Percentiles rank a stretch among this genome's conserved stretches.
These are phyloP conservation scores for Nematolebias whitei DNA, from an alignment of 2,113 vertebrate species.

Conservation along the genomic window DNA sequence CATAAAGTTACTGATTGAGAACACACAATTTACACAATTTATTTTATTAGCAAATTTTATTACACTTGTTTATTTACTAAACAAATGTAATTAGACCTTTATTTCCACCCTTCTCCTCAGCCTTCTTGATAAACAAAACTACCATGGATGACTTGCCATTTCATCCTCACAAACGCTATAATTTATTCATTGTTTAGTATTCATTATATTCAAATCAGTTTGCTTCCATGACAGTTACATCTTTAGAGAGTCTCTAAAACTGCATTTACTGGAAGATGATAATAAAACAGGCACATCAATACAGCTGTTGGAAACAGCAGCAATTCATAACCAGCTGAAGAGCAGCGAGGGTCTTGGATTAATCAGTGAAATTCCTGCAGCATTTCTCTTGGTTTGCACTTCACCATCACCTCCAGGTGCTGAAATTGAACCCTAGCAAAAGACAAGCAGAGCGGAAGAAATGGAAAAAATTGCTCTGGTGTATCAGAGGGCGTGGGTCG, in stretches of 20 bases:
- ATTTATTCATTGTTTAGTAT: not conserved
- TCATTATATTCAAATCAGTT: not conserved
- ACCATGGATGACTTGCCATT: not conserved
- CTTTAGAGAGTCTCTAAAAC: not conserved
- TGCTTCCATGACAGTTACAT: not conserved
- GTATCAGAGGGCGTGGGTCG: conserved; percentile 52
- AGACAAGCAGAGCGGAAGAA: conserved; percentile 67
- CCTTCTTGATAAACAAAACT: not conserved
- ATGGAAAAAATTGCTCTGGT: conserved; percentile 61
- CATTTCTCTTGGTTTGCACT: conserved; percentile 49
- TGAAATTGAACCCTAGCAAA: conserved; percentile 64
- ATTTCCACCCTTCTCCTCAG: not conserved
- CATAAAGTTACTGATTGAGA: not conserved
- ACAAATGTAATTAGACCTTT: too few relatives aligned
- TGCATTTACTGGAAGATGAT: too few relatives aligned
- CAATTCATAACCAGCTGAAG: conserved; percentile 13
- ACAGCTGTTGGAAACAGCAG: not conserved
- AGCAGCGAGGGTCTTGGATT: conserved; percentile 35
- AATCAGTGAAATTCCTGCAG: conserved; percentile 57
- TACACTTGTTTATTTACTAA: too few relatives aligned
- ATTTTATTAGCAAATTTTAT: not conserved
- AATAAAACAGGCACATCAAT: not conserved
- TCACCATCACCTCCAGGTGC: conserved; percentile 49
- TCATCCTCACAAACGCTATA: not conserved
- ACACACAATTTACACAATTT: not conserved